Evolutionary conservation across 1,140 invertebrate genomes (phyloP), one percentile per base, ranked within the genome.

Genomic region (Listronotus oregonensis): DNA sequence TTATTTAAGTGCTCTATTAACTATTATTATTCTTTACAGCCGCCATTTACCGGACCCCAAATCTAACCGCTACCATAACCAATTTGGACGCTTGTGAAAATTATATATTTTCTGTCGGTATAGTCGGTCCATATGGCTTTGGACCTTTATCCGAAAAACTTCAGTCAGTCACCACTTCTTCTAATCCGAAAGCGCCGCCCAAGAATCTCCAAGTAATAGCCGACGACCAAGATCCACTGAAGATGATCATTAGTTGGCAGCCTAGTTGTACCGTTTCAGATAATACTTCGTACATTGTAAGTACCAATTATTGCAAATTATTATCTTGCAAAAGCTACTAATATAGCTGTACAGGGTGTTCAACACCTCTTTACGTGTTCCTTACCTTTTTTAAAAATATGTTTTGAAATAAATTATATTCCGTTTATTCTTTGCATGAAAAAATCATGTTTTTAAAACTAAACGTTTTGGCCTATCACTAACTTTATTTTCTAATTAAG

Each of bases 21-120:
- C 34, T 27, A 63, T 40, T 65, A 27, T 27, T 34, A 62, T 68
- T 71, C 47, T 65, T 80, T 81, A 3, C 66, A 87, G 85, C 82
- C 69, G 80, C 82, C 14, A 80, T 80, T 65, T 71, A 83, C 27
- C 69, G 80, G 14, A 91, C 89, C 0, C 80, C 77, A 1, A 82
- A 87, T 54, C 81, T 85, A 1, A 84, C 83, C 2, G 78, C 84
- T 1, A 81, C 83, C 0, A 80, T 92, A 7, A 80, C 83, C 12
- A 79, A 86, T 65, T 75, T 94, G 64, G 82, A 86, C 50, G 83
- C 90, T 3, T 94, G 92, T 72, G 87, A 90, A 69, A 83, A 80
- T 0, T 94, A 93, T 71, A 73, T 88, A 11, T 88, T 93, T 73
- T 83, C 84, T 9, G 86, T 93, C n/a, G 89, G 88, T 0, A 74